Evolutionary conservation across 2,888 invertebrate species (phyloP).

Genomic region (Agrochola lota): DNA sequence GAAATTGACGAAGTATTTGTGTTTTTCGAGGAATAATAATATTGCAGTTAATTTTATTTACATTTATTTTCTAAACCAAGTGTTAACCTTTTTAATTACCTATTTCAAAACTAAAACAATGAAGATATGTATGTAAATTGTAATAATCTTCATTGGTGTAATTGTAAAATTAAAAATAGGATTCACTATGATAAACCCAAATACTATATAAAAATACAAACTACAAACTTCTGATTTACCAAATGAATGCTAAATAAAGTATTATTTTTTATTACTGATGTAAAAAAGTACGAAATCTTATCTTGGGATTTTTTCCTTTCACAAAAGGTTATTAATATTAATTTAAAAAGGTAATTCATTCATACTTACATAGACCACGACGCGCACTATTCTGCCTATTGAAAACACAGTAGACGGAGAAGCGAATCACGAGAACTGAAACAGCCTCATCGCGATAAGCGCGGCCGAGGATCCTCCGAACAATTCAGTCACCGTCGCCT

Average conservation of each 20-base stretch:
- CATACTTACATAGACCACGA: slow-evolving; percentile 49
- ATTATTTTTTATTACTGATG: not conserved
- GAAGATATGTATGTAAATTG: not conserved
- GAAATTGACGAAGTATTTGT: not conserved
- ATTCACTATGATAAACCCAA: too few species aligned
- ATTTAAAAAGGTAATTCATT: not conserved
- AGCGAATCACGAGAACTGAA: slow-evolving; percentile 55
- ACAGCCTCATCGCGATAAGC: slow-evolving; percentile 59
- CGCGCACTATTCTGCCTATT: not conserved
- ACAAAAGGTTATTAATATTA: not conserved
- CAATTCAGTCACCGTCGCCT: slow-evolving; percentile 73
- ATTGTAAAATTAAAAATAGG: too few species aligned
- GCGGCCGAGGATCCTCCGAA: slow-evolving; percentile 53
- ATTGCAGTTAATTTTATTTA: not conserved
- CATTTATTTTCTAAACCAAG: not conserved
- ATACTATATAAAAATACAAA: not conserved
- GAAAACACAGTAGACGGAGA: slow-evolving; percentile 22
- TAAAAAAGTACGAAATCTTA: not conserved
- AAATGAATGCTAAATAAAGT: not conserved
- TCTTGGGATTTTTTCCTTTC: too few species aligned
- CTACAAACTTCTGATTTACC: not conserved
- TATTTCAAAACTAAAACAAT: not conserved
- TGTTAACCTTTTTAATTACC: not conserved
- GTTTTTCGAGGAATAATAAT: not conserved
- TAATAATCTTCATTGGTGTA: too few species aligned